Conservation (phyloP, 2,797 vertebrate species). For the Falco naumanni region DNA sequence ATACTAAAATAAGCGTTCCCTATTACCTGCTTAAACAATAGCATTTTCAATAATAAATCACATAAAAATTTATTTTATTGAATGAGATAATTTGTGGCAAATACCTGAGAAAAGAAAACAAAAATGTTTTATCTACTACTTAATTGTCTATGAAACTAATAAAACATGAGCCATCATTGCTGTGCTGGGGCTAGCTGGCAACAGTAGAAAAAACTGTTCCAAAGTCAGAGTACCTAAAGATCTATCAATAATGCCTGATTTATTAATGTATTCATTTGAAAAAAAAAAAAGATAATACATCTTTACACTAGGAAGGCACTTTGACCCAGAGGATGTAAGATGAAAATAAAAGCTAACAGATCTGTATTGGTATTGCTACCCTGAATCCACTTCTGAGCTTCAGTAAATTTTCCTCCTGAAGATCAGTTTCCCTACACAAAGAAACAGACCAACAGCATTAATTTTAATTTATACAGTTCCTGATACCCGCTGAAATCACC, state of each 20-base stretch:
- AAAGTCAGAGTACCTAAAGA: background rate
- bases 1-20: background rate
- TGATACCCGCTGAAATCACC: background rate
- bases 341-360: background rate
- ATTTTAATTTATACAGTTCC: background rate
- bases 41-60: background rate
- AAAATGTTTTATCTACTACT: background rate
- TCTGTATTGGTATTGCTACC: background rate
- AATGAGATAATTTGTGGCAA: background rate
- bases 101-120: background rate
- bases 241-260: rapidly evolving
- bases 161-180: rapidly evolving
- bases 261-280: background rate
- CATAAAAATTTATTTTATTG: background rate
- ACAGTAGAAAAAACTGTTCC: background rate
- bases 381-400: background rate
- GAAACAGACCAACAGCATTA: background rate
- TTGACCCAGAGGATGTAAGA: background rate
- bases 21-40: background rate
- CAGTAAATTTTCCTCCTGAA: background rate
- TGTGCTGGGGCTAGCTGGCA: background rate
- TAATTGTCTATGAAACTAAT: background rate
- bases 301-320: background rate
- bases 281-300: no score
- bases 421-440: background rate